phyloP scores from a whole-genome alignment of 2,797 vertebrate species.

The Clarias fuscus region DNA sequence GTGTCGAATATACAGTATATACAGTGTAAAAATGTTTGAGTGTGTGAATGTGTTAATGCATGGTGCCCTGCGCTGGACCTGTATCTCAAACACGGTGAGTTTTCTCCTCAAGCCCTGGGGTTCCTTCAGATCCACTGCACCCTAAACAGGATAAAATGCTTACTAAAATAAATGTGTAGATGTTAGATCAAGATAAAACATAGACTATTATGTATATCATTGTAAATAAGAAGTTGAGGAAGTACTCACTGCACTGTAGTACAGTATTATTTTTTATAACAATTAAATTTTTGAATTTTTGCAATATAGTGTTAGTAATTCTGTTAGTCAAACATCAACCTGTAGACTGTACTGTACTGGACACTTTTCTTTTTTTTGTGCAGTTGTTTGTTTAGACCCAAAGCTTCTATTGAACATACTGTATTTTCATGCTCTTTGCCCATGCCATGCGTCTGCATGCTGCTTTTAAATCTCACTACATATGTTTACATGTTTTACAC shows the following conservation, averaged over 20 bases:
- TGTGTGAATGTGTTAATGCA: not conserved
- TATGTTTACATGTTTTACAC: not conserved
- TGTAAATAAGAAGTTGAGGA: not conserved
- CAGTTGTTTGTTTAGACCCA: not conserved
- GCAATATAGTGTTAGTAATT: not conserved
- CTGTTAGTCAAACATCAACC: not conserved
- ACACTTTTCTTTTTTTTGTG: not conserved
- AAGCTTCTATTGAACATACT: not conserved
- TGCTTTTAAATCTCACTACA: not conserved
- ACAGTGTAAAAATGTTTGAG: too few relatives aligned
- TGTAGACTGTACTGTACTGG: not conserved
- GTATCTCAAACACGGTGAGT: not conserved
- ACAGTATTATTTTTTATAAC: not conserved
- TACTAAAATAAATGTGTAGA: not conserved
- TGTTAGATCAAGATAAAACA: not conserved
- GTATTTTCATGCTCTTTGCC: not conserved
- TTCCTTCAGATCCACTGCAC: not conserved
- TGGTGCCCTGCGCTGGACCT: not conserved
- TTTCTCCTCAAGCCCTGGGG: not conserved
- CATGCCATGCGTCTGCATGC: not conserved
- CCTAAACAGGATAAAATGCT: not conserved
- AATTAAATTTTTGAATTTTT: not conserved
- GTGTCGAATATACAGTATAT: too few relatives aligned
- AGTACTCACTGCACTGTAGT: not conserved
- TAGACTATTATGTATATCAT: not conserved